Conservation (phyloP, 2,888 invertebrate species). For the Ornithoptera alexandrae region DNA sequence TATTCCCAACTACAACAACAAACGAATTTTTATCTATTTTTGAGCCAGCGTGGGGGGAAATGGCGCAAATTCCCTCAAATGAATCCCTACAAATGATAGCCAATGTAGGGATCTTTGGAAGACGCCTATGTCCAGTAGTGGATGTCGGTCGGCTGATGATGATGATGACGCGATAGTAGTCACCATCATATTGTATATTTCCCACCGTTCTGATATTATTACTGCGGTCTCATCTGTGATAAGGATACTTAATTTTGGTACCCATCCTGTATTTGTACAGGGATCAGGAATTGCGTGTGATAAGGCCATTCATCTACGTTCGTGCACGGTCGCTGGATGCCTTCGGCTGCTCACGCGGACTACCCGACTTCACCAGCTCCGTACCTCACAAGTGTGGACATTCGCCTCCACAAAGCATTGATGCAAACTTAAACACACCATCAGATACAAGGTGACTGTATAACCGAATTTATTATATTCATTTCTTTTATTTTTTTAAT, state of each 20-base stretch:
- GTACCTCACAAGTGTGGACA: constrained; percentile 30
- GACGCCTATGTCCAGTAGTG: too few relatives aligned
- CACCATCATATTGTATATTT: too few relatives aligned
- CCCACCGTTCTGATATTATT: not conserved
- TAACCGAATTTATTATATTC: not conserved
- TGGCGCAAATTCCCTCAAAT: too few relatives aligned
- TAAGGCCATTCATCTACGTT: constrained; percentile 93
- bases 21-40: too few relatives aligned
- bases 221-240: not conserved
- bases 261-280: constrained; percentile 59
- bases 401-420: constrained; percentile 44
- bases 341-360: constrained; percentile 85
- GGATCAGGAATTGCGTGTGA: constrained; percentile 89
- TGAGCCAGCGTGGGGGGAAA: too few relatives aligned
- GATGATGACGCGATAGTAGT: too few relatives aligned
- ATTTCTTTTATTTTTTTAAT: not conserved
- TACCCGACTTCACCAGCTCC: constrained; percentile 84
- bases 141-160: too few relatives aligned
- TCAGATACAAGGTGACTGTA: constrained; percentile 38
- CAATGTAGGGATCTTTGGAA: too few relatives aligned
- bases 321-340: constrained; percentile 86
- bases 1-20: too few relatives aligned
- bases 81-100: too few relatives aligned
- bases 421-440: constrained; percentile 40
- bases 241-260: not conserved